Base-by-base conservation (phyloP, 2,888 invertebrate genomes). In the Ommatoiulus sabulosus region DNA sequence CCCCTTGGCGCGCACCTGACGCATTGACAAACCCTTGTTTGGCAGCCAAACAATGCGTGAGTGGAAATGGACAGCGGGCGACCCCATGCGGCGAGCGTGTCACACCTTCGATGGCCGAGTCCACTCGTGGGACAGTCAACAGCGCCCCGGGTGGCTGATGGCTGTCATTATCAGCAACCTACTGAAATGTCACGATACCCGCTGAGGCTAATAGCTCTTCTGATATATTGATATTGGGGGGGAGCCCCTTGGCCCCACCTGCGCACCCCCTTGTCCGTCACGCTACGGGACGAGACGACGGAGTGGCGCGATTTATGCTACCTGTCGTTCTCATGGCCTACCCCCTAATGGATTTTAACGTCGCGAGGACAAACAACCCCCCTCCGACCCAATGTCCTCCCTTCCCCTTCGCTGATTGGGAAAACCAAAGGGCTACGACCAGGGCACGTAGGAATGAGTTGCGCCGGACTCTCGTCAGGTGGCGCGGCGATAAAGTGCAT, bases 71-170 rank as follows among this genome's bases (percentile, higher is more conserved):
- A 35, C 80, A 80, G 24, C 7, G 35, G 80, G 80, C 80, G 80
- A 35, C 80, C 80, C 35, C 80, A 80, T 80, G 80, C 35, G 80
- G 80, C 80, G 80, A 35, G 35, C 80, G 80, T 80, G 80, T 80
- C 80, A 80, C 80, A 80, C 80, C 80, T 80, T 20, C 0, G 10
- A 80, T 24, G 86, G 20, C 86, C 48, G 44, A 46, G 86, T 86
- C 86, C 86, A 86, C 86, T 86, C 80, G 44, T 12, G 86, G 48
- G 86, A 86, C 86, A 86, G 86, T 86, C 86, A 86, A 86, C 86
- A 46, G 86, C 48, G 44, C 48, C 86, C 86, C 86, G 48, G 86
- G 86, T 86, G 86, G 86, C 48, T 86, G 86, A 86, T 86, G 86
- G 86, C 48, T 86, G 86, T 48, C 86, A 86, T 86, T 86, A 86